These are phyloP conservation scores for Drosophila neonasuta DNA, from an alignment of 2,888 invertebrate species.

Conservation along the genomic window DNA sequence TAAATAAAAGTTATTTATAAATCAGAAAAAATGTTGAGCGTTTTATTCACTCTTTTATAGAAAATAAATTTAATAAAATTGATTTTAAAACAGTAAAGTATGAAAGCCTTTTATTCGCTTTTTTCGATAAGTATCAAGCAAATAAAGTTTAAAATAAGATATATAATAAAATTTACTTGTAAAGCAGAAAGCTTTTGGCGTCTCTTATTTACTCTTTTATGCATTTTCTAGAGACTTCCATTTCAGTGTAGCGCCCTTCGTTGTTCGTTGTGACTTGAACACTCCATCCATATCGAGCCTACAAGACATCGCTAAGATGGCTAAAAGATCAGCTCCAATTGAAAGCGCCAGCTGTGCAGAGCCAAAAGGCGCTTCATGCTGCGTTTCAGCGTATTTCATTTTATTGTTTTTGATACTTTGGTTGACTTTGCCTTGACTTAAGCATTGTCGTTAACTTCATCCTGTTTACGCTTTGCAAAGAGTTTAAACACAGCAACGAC, in stretches of 20 bases:
- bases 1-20: too few species aligned
- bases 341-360: conserved; percentile 23
- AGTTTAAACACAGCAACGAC: too few species aligned
- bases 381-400: conserved; percentile 12
- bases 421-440: conserved; percentile 67
- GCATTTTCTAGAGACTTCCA: too few species aligned
- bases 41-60: too few species aligned
- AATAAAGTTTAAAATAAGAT: too few species aligned
- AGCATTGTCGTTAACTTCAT: conserved; percentile 69
- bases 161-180: too few species aligned
- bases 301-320: conserved; percentile 5
- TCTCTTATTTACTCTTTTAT: not conserved
- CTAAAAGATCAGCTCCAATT: conserved; percentile 28
- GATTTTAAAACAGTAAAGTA: too few species aligned
- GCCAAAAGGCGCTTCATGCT: conserved; percentile 33
- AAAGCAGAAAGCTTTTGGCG: too few species aligned
- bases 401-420: conserved; percentile 23
- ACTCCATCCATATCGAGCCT: not conserved
- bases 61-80: too few species aligned
- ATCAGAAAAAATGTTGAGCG: too few species aligned
- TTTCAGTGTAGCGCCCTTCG: not conserved
- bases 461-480: conserved; percentile 40
- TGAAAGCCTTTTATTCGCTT: too few species aligned
- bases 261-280: not conserved
- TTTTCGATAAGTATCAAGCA: too few species aligned